These are phyloP conservation scores for Apodemus sylvaticus DNA, from an alignment of 2,113 vertebrate genomes.

Conservation along the genomic window DNA sequence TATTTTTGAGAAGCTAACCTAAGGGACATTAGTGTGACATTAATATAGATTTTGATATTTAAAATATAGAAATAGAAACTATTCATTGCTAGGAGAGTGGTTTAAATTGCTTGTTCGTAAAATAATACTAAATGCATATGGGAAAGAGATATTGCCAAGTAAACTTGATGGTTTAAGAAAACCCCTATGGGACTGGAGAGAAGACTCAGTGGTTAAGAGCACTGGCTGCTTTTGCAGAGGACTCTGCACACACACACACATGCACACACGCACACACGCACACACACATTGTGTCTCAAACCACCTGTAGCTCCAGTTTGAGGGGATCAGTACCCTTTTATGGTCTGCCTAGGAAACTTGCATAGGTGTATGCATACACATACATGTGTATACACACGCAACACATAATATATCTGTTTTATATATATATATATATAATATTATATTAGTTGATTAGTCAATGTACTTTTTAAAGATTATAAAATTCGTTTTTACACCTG, in stretches of 20 bases:
- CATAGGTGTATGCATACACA: background rate
- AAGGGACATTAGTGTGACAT: background rate
- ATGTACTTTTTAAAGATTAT: background rate
- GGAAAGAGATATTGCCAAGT: background rate
- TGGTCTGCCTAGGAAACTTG: background rate
- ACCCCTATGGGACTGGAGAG: background rate
- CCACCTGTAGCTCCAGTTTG: background rate
- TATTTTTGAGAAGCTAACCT: background rate
- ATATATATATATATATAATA: too few species aligned
- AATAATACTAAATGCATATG: background rate
- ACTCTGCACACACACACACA: background rate
- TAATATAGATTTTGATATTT: slow-evolving; percentile 55
- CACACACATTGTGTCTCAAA: background rate
- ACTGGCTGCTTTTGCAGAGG: background rate
- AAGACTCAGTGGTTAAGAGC: background rate
- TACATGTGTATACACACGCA: background rate
- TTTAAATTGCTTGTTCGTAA: background rate
- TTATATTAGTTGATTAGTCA: too few species aligned
- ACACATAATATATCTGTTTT: too few species aligned
- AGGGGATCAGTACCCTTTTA: background rate
- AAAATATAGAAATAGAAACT: slow-evolving; percentile 1
- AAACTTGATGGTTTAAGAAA: background rate
- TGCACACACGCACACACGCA: too few species aligned
- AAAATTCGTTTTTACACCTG: background rate
- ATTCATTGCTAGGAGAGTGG: background rate